Evolutionary conservation across 1,140 invertebrate species (phyloP), one percentile per base, ranked within the genome.

Genomic region (Maniola jurtina): DNA sequence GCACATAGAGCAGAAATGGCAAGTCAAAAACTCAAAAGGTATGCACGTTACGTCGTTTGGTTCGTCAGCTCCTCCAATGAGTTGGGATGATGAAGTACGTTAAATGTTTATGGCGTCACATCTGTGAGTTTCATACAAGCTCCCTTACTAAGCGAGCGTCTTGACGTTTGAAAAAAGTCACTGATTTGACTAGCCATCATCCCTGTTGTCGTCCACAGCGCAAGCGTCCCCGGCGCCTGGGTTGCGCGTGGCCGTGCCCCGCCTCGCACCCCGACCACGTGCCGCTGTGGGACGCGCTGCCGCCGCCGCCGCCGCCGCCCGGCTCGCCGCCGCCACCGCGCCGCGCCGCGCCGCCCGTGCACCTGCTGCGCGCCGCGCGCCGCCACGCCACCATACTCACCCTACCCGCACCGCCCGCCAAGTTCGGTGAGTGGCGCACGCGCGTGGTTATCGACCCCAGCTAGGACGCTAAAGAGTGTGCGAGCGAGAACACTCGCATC

Each of bases 221-320:
- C 16, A 72, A 73, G 66, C 73, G 75, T 40, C 2, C 55, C 0
- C 80, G 80, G 0, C 84, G 86, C 59, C 0, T n/a, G 35, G 86
- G 86, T 2, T 85, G 81, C 71, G 81, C 84, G 52, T 89, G 86
- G 84, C 86, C 86, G 54, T 89, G 86, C 59, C 79, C 83, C 9
- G 79, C 80, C 10, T 7, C 71, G 33, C 86, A 88, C 75, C 64
- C 79, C 9, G 86, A 89, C 80, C 84, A 89, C 81, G 84, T 87
- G 72, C 79, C 86, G 66, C 82, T 89, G 68, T 89, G 86, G 86
- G 86, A 87, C 79, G 84, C 83, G 65, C 75, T 89, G 66, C 86
- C 86, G 0, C 84, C 84, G 6, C 84, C 86, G 2, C 83, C 82
- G 13, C 83, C 85, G 14, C 83, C 84, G n/a, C 77, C 81, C 50